Evolutionary conservation across 2,888 invertebrate genomes (phyloP).

Genomic region (Ellobium chinense): DNA sequence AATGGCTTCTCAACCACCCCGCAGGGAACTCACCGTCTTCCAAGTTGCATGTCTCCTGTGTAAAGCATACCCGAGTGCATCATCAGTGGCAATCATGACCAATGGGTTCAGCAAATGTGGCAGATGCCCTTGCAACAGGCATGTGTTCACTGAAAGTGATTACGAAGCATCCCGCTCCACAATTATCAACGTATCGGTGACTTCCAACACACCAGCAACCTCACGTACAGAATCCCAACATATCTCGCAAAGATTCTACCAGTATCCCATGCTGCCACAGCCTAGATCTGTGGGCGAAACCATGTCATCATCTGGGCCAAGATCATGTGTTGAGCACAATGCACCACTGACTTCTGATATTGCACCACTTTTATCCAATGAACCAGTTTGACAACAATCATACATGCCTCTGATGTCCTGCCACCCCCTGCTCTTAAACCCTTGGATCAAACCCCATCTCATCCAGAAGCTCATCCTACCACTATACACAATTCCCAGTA

Average conservation of each 20-base stretch:
- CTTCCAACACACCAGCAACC: neutral
- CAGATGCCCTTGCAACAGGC: neutral
- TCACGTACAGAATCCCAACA: neutral
- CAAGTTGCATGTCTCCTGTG: neutral
- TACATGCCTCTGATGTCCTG: neutral
- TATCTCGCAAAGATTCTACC: neutral
- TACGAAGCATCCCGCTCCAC: neutral
- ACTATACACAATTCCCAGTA: neutral
- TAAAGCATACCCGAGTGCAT: neutral
- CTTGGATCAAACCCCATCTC: neutral
- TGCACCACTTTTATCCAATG: too few relatives aligned
- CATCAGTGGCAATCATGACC: neutral
- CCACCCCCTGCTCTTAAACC: neutral
- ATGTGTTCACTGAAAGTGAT: neutral
- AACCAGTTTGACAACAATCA: neutral
- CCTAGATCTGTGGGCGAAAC: neutral
- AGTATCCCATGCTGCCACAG: neutral
- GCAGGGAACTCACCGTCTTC: neutral
- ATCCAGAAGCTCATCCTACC: neutral
- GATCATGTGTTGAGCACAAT: neutral
- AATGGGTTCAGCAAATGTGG: slow-evolving; percentile 5
- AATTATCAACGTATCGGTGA: neutral
- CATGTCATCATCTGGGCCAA: neutral
- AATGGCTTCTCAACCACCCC: slow-evolving; percentile 2
- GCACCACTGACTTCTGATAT: neutral